A percentile compares a stretch with the other conserved stretches of the same genome.
phyloP scores from a whole-genome alignment of 2,888 invertebrate species.

The Marronus borbonicus region DNA sequence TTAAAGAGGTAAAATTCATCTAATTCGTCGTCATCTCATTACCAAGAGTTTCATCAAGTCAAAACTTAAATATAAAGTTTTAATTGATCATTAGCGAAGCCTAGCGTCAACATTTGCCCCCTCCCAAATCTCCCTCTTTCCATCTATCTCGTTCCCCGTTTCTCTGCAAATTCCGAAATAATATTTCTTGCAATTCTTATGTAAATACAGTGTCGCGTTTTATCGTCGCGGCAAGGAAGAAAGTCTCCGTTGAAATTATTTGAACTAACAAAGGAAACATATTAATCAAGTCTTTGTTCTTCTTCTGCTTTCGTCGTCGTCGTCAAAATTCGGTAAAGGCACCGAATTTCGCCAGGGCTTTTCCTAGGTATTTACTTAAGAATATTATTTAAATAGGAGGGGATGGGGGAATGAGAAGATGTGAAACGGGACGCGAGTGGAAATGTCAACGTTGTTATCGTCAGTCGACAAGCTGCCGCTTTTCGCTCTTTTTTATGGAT shows the following conservation, averaged over 20 bases:
- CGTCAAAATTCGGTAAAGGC: too few species aligned
- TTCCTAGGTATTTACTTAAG: slow-evolving; percentile 4
- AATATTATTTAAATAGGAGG: slow-evolving; percentile 2
- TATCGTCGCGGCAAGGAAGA: background rate
- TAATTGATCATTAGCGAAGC: slow-evolving; percentile 27
- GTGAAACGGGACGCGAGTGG: background rate
- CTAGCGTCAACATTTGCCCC: background rate
- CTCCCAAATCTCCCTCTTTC: background rate
- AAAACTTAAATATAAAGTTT: slow-evolving; percentile 32
- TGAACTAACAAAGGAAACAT: slow-evolving; percentile 31
- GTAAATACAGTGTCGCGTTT: slow-evolving; percentile 8
- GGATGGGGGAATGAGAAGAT: background rate
- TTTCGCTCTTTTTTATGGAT: too few species aligned
- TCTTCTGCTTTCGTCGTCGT: background rate
- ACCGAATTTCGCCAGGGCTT: background rate
- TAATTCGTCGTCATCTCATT: slow-evolving; percentile 4
- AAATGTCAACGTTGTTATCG: too few species aligned
- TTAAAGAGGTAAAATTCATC: slow-evolving; percentile 11
- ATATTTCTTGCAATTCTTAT: slow-evolving; percentile 36
- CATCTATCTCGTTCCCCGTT: background rate
- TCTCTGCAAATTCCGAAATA: slow-evolving; percentile 24
- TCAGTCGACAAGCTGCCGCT: too few species aligned
- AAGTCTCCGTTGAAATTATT: slow-evolving; percentile 1
- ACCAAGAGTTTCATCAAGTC: slow-evolving; percentile 4
- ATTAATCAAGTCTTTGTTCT: slow-evolving; percentile 35